These are phyloP conservation scores for Triplophysa siluroides DNA, from an alignment of 2,113 vertebrate species.

Conservation along the genomic window DNA sequence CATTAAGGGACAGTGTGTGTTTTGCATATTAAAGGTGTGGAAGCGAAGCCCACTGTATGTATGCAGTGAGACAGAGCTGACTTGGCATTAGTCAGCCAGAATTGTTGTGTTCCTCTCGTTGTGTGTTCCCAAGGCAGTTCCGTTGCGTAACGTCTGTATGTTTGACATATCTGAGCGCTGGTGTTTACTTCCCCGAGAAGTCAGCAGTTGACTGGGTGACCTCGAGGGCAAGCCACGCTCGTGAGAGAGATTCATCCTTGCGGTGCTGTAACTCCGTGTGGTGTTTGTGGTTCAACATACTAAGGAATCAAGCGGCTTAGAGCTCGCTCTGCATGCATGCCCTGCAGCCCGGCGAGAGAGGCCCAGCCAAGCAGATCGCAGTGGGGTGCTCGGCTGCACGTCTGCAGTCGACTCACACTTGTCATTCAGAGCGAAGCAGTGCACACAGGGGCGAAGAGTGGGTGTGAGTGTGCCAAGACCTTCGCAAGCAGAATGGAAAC, in stretches of 20 bases:
- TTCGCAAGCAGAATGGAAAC: slow-evolving; percentile 3
- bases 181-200: slow-evolving; percentile 48
- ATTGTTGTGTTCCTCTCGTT: slow-evolving; percentile 36
- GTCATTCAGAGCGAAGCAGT: too few relatives aligned
- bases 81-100: slow-evolving; percentile 16
- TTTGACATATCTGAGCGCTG: slow-evolving; percentile 42
- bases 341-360: slow-evolving; percentile 15
- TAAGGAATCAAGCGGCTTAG: slow-evolving; percentile 24
- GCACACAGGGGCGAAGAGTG: background rate
- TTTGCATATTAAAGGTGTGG: background rate
- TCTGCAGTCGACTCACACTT: background rate
- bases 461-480: slow-evolving; percentile 49
- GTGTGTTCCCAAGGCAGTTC: slow-evolving; percentile 43
- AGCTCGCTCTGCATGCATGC: slow-evolving; percentile 13
- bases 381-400: background rate
- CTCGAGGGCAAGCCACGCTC: background rate
- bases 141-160: slow-evolving; percentile 49
- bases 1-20: background rate
- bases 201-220: slow-evolving; percentile 24
- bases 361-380: background rate
- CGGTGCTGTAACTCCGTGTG: background rate
- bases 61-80: slow-evolving; percentile 25
- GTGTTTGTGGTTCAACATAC: background rate
- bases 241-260: background rate
- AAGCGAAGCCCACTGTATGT: background rate